Base-by-base conservation (phyloP, 1,140 invertebrate species). In the Neuroterus valhalla region DNA sequence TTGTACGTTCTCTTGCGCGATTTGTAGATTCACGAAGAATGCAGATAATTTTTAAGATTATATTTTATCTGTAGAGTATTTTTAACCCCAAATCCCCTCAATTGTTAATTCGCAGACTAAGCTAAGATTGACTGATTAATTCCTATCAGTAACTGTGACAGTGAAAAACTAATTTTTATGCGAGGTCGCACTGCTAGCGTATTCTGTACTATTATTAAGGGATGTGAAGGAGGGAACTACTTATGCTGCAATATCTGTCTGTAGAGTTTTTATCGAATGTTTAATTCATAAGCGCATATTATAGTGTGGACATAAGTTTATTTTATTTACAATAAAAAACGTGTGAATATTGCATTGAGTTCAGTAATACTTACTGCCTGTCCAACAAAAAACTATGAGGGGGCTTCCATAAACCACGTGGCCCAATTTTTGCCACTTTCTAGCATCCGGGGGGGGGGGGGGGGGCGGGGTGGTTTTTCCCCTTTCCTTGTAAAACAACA, bases 231-330 rank as follows among this genome's bases (percentile, higher is more conserved):
- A 62, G 52, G 31, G 21, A 23, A 15, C 26, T 62, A 62, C 52
- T 62, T 62, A 26, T 62, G 52, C 52, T 62, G 52, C 52, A 62
- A 62, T 62, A 62, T 15, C 23, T 62, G 31, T 62, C 52, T 62
- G 52, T 62, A 62, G 52, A 62, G 52, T 62, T 62, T 62, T 62
- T 62, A 62, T 62, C 52, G 52, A 62, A 62, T 26, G 52, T 62
- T 62, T 62, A 62, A 38, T 62, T 12, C 21, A 31, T 62, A 62
- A 62, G 14, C 52, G 52, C 23, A 62, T 62, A 62, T 62, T 62
- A 62, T 10, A 62, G 26, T 62, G 31, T 62, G 23, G 23, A 38
- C 52, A 62, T 62, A 23, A 62, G 52, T 38, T 62, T 62, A 62
- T 62, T 62, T 62, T 62, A 62, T 62, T 62, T 62, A 62, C 52